Percentiles rank a stretch among this genome's conserved stretches.
phyloP scores from a whole-genome alignment of 1,140 invertebrate species.

The Aphelenchoides avenae region DNA sequence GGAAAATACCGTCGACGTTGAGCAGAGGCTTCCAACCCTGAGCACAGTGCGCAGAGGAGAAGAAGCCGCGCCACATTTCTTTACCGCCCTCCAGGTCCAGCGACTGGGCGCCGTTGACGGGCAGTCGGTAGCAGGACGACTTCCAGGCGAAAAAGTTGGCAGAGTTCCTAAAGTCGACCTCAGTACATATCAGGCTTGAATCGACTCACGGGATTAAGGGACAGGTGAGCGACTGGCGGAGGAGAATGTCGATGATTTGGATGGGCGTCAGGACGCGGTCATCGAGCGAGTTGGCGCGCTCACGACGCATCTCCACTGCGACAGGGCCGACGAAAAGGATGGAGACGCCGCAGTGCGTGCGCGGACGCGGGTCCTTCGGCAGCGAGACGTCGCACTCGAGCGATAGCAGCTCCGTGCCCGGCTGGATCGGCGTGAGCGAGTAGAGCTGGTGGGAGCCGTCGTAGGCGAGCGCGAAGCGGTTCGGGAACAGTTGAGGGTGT shows the following conservation, averaged over 20 bases:
- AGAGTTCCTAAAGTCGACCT: constrained; percentile 36
- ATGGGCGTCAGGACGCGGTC: constrained; percentile 25
- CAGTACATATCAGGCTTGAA: too few relatives aligned
- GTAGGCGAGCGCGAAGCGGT: constrained; percentile 37
- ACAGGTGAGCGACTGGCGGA: constrained; percentile 45
- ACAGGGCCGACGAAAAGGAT: constrained; percentile 19
- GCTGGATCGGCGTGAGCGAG: constrained; percentile 1
- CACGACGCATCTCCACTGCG: too few relatives aligned
- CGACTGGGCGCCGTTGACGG: constrained; percentile 20
- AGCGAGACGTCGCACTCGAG: constrained; percentile 10
- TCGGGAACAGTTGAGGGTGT: constrained; percentile 35
- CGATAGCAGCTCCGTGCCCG: not conserved
- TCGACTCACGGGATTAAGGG: constrained; percentile 38
- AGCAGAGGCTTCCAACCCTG: constrained; percentile 34
- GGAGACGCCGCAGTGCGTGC: constrained; percentile 7
- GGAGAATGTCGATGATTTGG: constrained; percentile 46
- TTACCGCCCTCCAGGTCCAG: constrained; percentile 50
- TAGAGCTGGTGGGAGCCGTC: constrained; percentile 45
- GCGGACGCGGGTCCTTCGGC: constrained; percentile 8
- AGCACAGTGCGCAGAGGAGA: constrained; percentile 44
- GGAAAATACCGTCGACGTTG: constrained; percentile 48
- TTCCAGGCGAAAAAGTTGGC: constrained; percentile 47
- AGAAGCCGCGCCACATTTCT: constrained; percentile 52
- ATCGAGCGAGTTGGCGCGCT: too few relatives aligned
- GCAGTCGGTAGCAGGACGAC: constrained; percentile 44